Evolutionary conservation across 53 echinoderm and acorn worm species (phyloP).

Genomic region (Paracentrotus lividus): DNA sequence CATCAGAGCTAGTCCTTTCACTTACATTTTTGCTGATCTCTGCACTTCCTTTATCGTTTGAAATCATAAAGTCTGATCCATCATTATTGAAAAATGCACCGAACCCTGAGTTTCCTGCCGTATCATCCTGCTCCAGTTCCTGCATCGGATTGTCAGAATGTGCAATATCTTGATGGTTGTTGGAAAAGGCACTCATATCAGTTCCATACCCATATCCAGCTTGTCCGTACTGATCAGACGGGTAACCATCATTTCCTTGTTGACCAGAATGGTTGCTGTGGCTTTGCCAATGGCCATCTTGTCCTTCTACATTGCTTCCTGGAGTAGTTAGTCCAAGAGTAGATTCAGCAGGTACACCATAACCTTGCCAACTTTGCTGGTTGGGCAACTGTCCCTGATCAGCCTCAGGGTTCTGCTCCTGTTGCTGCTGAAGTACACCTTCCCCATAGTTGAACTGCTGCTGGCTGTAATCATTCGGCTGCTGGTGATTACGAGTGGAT

Average conservation of each 20-base stretch:
- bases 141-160: slow-evolving; percentile 1
- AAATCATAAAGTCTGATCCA: slow-evolving; percentile 59
- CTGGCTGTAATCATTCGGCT: not conserved
- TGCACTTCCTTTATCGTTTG: slow-evolving; percentile 30
- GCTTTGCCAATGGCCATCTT: slow-evolving; percentile 48
- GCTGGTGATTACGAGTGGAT: no score
- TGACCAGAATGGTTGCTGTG: slow-evolving; percentile 26
- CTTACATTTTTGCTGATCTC: not conserved
- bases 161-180: slow-evolving; percentile 46
- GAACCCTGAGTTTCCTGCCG: slow-evolving; percentile 41
- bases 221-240: not conserved
- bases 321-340: not conserved
- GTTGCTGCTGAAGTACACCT: slow-evolving; percentile 37
- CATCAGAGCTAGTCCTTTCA: slow-evolving; percentile 65
- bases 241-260: not conserved
- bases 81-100: slow-evolving; percentile 67
- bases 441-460: slow-evolving; percentile 16
- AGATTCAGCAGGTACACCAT: slow-evolving; percentile 18
- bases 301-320: slow-evolving; percentile 38
- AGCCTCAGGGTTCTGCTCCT: slow-evolving; percentile 30
- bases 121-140: slow-evolving; percentile 49
- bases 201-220: slow-evolving; percentile 45
- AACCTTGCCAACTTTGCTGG: slow-evolving; percentile 55
- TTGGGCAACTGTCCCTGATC: slow-evolving; percentile 1
- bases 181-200: not conserved